These are phyloP conservation scores for Mus pahari DNA, from an alignment of 2,113 vertebrate genomes.

Conservation along the genomic window DNA sequence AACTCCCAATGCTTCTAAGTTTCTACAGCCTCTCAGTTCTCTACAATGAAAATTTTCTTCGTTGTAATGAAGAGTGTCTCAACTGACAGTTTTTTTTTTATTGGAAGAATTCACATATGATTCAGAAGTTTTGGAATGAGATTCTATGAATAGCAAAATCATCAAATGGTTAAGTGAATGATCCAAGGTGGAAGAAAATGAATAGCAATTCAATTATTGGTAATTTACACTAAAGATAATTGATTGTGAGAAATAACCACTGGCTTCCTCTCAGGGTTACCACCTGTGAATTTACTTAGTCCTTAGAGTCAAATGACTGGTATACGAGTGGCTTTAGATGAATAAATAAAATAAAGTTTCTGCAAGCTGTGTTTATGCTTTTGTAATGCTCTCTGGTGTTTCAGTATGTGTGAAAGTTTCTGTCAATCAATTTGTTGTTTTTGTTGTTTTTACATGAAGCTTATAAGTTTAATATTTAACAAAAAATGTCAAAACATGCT, in stretches of 20 bases:
- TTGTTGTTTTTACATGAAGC: neutral
- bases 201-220: neutral
- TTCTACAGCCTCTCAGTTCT: neutral
- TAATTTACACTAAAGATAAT: neutral
- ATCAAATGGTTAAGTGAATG: neutral
- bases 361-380: neutral
- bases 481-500: neutral
- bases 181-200: neutral
- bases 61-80: neutral
- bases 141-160: neutral
- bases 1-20: neutral
- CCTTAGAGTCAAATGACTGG: neutral
- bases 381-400: neutral
- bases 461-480: neutral
- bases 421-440: neutral
- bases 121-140: neutral
- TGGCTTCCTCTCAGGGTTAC: neutral
- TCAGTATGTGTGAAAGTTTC: neutral
- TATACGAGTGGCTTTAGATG: neutral
- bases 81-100: neutral
- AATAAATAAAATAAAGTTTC: neutral
- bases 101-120: neutral
- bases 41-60: neutral
- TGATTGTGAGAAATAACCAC: neutral
- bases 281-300: neutral